phyloP scores from a whole-genome alignment of 2,113 vertebrate genomes.

The Rhinichthys klamathensis region DNA sequence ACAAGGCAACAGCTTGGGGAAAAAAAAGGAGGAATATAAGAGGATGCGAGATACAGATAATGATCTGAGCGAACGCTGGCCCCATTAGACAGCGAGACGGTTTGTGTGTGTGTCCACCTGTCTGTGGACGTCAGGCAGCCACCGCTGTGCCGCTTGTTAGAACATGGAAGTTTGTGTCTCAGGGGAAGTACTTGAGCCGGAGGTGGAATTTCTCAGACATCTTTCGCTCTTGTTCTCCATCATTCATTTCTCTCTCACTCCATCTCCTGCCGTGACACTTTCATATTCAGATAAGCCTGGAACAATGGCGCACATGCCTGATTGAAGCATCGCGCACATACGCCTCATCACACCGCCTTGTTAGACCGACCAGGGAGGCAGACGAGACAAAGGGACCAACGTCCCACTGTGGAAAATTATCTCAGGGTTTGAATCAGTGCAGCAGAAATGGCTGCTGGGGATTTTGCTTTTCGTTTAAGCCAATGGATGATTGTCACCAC shows the following conservation, averaged over 20 bases:
- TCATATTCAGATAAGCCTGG: slow-evolving; percentile 53
- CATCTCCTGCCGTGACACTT: slow-evolving; percentile 41
- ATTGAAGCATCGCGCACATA: slow-evolving; percentile 28
- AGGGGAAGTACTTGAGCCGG: slow-evolving; percentile 32
- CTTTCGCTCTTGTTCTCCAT: slow-evolving; percentile 46
- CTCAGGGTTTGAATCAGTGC: neutral
- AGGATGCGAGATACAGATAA: slow-evolving; percentile 28
- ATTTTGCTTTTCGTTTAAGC: neutral
- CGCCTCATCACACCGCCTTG: slow-evolving; percentile 36
- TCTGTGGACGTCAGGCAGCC: neutral
- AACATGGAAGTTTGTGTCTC: slow-evolving; percentile 40
- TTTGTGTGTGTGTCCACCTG: slow-evolving; percentile 38
- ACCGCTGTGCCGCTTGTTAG: slow-evolving; percentile 45
- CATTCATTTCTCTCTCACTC: slow-evolving; percentile 20
- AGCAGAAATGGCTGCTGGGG: neutral
- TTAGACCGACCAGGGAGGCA: slow-evolving; percentile 33
- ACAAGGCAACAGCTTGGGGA: neutral
- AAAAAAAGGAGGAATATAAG: neutral
- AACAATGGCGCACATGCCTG: slow-evolving; percentile 43
- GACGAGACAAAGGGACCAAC: slow-evolving; percentile 42
- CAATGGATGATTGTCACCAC: neutral
- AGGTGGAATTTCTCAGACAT: slow-evolving; percentile 46
- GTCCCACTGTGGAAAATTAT: slow-evolving; percentile 33
- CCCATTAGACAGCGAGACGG: slow-evolving; percentile 47
- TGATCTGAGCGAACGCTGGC: slow-evolving; percentile 35